Conservation (phyloP, 2,888 invertebrate genomes). For the Frankliniella intonsa region DNA sequence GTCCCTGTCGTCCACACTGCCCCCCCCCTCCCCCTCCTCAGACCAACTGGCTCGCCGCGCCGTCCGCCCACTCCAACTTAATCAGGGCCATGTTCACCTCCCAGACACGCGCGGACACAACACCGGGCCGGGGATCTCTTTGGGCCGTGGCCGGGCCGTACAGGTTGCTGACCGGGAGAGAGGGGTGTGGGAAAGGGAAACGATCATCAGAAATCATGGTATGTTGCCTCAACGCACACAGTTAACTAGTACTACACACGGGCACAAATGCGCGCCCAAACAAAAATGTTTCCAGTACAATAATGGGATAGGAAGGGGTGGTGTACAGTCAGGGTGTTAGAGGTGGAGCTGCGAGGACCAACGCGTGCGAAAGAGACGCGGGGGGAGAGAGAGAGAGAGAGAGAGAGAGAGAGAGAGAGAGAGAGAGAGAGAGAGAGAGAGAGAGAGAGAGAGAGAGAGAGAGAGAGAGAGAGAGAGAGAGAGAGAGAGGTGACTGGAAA, state of each 20-base stretch:
- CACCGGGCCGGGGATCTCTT: too few species aligned
- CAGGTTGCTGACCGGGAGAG: too few species aligned
- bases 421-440: not conserved
- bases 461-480: not conserved
- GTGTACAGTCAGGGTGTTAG: not conserved
- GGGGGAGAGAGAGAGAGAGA: not conserved
- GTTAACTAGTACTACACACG: too few species aligned
- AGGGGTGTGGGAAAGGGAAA: too few species aligned
- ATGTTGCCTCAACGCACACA: too few species aligned
- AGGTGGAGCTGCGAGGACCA: not conserved
- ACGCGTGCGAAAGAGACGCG: not conserved
- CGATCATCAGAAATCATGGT: too few species aligned
- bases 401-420: not conserved
- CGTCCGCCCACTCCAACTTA: not conserved
- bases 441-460: not conserved
- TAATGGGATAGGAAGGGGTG: too few species aligned
- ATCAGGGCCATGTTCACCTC: slow-evolving; percentile 10
- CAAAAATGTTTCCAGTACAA: too few species aligned
- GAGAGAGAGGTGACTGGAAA: not conserved
- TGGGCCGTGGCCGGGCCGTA: too few species aligned
- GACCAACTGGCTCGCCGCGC: too few species aligned
- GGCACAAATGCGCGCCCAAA: too few species aligned
- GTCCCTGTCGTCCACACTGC: not conserved
- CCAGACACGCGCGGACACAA: not conserved
- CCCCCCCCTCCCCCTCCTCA: not conserved